A percentile compares a stretch with the other conserved stretches of the same genome.
phyloP scores from a whole-genome alignment of 2,797 vertebrate species.

The Enteromius viviparus region DNA sequence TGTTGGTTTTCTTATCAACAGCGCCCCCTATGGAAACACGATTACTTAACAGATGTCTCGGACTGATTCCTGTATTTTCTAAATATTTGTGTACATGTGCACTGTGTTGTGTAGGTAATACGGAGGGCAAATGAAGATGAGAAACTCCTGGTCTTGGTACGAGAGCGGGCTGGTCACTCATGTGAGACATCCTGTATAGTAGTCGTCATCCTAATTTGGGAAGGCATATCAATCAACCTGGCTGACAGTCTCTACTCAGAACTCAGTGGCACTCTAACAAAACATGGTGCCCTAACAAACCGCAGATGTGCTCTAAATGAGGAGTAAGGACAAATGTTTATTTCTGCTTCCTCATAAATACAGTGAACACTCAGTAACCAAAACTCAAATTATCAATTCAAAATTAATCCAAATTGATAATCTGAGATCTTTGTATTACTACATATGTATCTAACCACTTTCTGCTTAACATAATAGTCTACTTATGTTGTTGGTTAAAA shows the following conservation, averaged over 20 bases:
- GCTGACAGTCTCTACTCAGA: conserved; percentile 91
- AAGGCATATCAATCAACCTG: conserved; percentile 85
- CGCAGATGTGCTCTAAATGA: conserved; percentile 96
- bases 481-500: neutral
- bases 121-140: conserved; percentile 88
- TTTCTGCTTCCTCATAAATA: conserved; percentile 14
- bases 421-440: neutral
- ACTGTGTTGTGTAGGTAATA: conserved; percentile 82
- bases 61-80: conserved; percentile 8
- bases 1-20: conserved; percentile 29
- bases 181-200: conserved; percentile 91
- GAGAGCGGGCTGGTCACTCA: conserved; percentile 88
- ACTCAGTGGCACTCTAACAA: conserved; percentile 87
- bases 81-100: conserved; percentile 14
- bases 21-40: conserved; percentile 38
- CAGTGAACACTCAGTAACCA: neutral
- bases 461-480: neutral
- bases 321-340: conserved; percentile 82
- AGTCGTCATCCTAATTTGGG: conserved; percentile 95
- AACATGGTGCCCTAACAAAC: conserved; percentile 89
- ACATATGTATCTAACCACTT: neutral
- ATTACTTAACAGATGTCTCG: neutral
- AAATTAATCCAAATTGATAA: neutral
- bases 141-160: conserved; percentile 93
- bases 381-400: neutral